Evolutionary conservation across 2,113 vertebrate genomes (phyloP).

Genomic region (Myotis yumanensis): DNA sequence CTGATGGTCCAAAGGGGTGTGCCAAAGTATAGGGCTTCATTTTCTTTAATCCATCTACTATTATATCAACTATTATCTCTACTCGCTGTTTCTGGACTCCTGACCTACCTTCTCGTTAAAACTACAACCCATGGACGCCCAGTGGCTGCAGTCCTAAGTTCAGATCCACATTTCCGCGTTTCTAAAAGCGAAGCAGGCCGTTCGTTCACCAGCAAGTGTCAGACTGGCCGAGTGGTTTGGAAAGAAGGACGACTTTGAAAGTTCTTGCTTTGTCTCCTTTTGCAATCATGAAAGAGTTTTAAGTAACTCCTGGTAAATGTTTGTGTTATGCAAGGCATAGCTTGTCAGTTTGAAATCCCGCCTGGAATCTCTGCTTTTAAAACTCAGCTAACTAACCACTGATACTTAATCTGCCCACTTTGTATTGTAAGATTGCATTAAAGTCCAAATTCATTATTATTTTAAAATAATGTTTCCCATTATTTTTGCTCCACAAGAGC

Average conservation of each 20-base stretch:
- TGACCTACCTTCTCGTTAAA: not conserved
- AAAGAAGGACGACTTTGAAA: not conserved
- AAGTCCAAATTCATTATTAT: not conserved
- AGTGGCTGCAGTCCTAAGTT: accelerated
- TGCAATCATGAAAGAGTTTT: accelerated
- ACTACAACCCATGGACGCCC: accelerated
- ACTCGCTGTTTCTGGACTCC: not conserved
- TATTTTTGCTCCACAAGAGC: not conserved
- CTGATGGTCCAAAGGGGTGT: not conserved
- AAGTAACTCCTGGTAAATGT: too few species aligned
- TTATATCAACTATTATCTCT: not conserved
- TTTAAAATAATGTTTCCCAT: not conserved
- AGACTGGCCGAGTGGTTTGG: not conserved
- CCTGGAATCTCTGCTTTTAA: not conserved
- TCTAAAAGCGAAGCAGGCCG: accelerated
- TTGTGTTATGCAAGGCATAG: not conserved
- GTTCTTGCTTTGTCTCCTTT: not conserved
- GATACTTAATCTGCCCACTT: accelerated
- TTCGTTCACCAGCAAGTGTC: not conserved
- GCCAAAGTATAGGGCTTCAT: not conserved
- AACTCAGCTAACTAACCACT: not conserved
- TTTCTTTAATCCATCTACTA: not conserved
- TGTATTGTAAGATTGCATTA: accelerated
- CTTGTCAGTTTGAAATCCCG: not conserved
- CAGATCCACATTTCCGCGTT: not conserved